A percentile compares a stretch with the other conserved stretches of the same genome.
phyloP scores from a whole-genome alignment of 1,140 invertebrate genomes.

The Ooceraea biroi region DNA sequence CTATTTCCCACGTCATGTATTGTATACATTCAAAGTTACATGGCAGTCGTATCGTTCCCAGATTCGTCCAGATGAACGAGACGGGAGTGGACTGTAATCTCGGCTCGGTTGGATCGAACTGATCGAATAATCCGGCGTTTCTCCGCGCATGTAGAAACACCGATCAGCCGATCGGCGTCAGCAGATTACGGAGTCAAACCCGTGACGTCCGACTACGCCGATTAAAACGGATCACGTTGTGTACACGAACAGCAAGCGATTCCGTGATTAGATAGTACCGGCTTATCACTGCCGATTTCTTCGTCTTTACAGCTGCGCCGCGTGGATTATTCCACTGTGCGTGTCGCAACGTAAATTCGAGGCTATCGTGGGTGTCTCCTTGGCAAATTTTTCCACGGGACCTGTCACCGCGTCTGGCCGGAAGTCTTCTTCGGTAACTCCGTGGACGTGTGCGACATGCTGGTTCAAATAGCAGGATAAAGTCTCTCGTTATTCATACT shows the following conservation, averaged over 20 bases:
- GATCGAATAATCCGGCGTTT: neutral
- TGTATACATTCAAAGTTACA: neutral
- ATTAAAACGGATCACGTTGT: slow-evolving; percentile 25
- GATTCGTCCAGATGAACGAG: neutral
- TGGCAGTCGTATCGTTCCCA: neutral
- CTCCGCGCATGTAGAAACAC: neutral
- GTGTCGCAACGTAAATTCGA: slow-evolving; percentile 3
- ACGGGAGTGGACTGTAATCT: neutral
- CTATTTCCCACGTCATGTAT: neutral
- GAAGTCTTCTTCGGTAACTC: neutral
- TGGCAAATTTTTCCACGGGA: neutral
- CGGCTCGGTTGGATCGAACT: neutral
- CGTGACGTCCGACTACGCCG: neutral
- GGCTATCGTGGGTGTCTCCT: neutral
- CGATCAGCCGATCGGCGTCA: neutral
- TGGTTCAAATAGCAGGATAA: neutral
- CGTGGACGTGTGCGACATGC: neutral
- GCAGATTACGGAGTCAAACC: neutral
- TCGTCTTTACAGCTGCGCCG: slow-evolving; percentile 10
- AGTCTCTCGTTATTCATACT: neutral
- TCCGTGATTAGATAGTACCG: slow-evolving; percentile 46
- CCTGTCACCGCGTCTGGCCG: neutral
- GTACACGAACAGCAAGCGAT: slow-evolving; percentile 23
- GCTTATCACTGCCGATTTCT: slow-evolving; percentile 44
- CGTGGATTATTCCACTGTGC: slow-evolving; percentile 44